Conservation (phyloP, 1,140 invertebrate genomes). For the Halotydeus destructor region DNA sequence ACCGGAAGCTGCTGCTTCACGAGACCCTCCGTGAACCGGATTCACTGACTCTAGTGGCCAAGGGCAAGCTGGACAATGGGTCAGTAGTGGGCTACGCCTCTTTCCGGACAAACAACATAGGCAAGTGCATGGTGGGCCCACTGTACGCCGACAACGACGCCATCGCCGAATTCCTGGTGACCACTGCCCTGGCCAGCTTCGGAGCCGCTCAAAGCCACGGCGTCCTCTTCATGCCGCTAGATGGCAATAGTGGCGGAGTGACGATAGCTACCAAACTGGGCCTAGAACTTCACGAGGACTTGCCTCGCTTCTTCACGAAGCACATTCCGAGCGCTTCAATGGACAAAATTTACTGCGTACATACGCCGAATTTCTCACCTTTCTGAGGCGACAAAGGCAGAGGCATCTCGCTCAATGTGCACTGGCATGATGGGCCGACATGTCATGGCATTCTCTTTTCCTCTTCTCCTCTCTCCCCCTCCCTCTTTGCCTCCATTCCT, state of each 20-base stretch:
- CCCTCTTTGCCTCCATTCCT: no score
- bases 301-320: slow-evolving; percentile 16
- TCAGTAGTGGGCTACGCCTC: slow-evolving; percentile 16
- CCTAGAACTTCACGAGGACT: slow-evolving; percentile 12
- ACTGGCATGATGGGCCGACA: no score
- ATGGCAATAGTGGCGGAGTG: slow-evolving; percentile 12
- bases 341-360: slow-evolving; percentile 15
- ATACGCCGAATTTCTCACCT: slow-evolving; percentile 19
- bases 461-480: no score
- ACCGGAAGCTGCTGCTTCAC: slow-evolving; percentile 9
- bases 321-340: slow-evolving; percentile 13
- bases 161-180: slow-evolving; percentile 16
- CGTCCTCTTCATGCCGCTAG: slow-evolving; percentile 16
- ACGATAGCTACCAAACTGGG: slow-evolving; percentile 15
- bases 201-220: slow-evolving; percentile 7
- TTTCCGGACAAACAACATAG: slow-evolving; percentile 14
- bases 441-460: no score
- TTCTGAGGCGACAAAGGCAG: no score
- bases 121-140: slow-evolving; percentile 16
- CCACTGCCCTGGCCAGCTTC: slow-evolving; percentile 11
- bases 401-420: no score
- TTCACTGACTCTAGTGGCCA: slow-evolving; percentile 13
- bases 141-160: slow-evolving; percentile 17
- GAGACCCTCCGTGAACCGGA: slow-evolving; percentile 12
- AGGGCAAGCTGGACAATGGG: slow-evolving; percentile 6